These are phyloP conservation scores for Meda fulgida DNA, from an alignment of 2,797 vertebrate species.

Conservation along the genomic window DNA sequence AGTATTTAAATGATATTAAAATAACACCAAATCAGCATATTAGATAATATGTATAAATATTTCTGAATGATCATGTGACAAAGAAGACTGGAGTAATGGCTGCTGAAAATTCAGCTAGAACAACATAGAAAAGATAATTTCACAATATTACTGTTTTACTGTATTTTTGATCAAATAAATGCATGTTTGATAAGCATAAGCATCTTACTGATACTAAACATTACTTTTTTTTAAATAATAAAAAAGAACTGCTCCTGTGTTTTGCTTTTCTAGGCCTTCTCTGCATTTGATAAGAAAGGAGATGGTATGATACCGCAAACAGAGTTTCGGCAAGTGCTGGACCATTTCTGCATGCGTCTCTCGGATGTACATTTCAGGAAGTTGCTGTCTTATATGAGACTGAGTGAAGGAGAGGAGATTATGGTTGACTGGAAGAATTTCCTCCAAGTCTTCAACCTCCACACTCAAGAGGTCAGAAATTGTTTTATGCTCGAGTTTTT, in stretches of 20 bases:
- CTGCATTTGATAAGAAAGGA: conserved; percentile 68
- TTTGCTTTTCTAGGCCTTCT: conserved; percentile 67
- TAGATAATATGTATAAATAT: no score
- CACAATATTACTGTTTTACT: not conserved
- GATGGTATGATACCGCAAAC: conserved; percentile 64
- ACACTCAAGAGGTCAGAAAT: conserved; percentile 66
- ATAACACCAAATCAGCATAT: no score
- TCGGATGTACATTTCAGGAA: conserved; percentile 71
- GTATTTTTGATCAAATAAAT: not conserved
- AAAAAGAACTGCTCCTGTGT: not conserved
- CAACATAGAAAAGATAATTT: not conserved
- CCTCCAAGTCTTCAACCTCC: conserved; percentile 64
- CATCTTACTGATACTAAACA: not conserved
- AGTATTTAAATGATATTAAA: no score
- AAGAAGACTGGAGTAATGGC: no score
- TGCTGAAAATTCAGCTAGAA: not conserved
- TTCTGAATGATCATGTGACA: no score
- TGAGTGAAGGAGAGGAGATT: conserved; percentile 62
- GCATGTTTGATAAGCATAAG: not conserved
- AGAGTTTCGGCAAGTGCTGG: conserved; percentile 72
- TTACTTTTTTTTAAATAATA: not conserved
- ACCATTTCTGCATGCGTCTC: conserved; percentile 72
- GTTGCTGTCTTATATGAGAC: conserved; percentile 68
- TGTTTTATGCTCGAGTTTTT: not conserved
- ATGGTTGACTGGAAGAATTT: conserved; percentile 72